Base-by-base conservation (phyloP, 2,113 vertebrate species). In the Ia io region DNA sequence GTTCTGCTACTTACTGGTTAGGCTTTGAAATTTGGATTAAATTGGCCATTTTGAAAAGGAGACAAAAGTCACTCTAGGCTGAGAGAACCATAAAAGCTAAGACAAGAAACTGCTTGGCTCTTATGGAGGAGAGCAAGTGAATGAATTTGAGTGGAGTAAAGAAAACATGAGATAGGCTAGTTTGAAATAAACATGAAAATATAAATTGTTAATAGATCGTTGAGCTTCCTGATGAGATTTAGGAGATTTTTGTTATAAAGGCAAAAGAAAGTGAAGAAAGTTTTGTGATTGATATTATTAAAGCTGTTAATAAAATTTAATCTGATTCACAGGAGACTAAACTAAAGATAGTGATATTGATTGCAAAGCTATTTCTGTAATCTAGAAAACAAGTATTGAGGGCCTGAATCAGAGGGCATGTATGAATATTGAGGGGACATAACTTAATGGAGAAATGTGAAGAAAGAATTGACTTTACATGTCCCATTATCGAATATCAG, bases 101-200 rank as follows among this genome's bases (percentile, higher is more conserved):
- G 6, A 63, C 59, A 17, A n/a, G 16, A 70, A 80, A 76, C 5
- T 59, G 28, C 20, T 30, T 82, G 42, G 23, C 67, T 37, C n/a
- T 77, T 65, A 40, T 4, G 1, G 13, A 93, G 3, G 47, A 77
- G 17, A 85, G 23, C 16, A 59, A 90, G 9, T 40, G 28, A 90
- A 20, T 92, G 30, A 65, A 77, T 37, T 90, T 90, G 35, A 28
- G 49, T 71, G 7, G 44, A 90, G 25, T 51, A 59, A 74, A 96
- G 83, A 80, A 95, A 95, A 93, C 25, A 70, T 88, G 51, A 93
- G 93, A 93, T 2, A 86, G 22, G 25, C 25, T 77, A 84, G 28
- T 79, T 76, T 51, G 37, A 49, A 88, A 93, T 59, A 91, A 79
- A 40, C 28, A 30, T 74, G 9, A 80, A 78, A 93, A 49, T 80